These are phyloP conservation scores for Carpatolechia fugitivella DNA, from an alignment of 2,888 invertebrate species.

Conservation along the genomic window DNA sequence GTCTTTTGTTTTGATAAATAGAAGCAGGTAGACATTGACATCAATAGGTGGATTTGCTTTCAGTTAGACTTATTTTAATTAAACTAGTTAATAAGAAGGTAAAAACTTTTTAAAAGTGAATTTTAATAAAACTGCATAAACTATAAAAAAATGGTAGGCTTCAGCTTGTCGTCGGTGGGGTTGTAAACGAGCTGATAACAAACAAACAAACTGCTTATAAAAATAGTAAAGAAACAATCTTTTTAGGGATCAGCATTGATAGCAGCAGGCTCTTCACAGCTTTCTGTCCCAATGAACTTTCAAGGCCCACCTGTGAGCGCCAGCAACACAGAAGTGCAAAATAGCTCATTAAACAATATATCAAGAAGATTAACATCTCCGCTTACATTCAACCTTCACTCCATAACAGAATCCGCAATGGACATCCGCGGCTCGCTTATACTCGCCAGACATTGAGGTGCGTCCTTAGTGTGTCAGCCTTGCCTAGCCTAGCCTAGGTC, in stretches of 20 bases:
- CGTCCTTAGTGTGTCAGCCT: neutral
- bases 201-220: no score
- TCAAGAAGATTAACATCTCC: neutral
- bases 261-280: no score
- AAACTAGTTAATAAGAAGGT: no score
- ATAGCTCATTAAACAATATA: neutral
- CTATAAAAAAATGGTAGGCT: no score
- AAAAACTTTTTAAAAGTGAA: no score
- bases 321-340: neutral
- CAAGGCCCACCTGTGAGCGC: neutral
- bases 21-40: neutral
- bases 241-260: no score
- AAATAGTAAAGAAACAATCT: no score
- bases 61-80: neutral
- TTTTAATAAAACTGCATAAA: no score
- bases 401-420: neutral
- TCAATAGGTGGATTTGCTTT: neutral
- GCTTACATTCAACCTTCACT: neutral
- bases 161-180: no score
- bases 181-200: no score
- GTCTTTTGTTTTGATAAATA: neutral
- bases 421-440: neutral
- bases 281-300: no score
- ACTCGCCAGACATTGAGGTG: neutral
- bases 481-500: constrained; percentile 41